These are phyloP conservation scores for Lutraria rhynchaena DNA, from an alignment of 1,140 invertebrate species.

Conservation along the genomic window DNA sequence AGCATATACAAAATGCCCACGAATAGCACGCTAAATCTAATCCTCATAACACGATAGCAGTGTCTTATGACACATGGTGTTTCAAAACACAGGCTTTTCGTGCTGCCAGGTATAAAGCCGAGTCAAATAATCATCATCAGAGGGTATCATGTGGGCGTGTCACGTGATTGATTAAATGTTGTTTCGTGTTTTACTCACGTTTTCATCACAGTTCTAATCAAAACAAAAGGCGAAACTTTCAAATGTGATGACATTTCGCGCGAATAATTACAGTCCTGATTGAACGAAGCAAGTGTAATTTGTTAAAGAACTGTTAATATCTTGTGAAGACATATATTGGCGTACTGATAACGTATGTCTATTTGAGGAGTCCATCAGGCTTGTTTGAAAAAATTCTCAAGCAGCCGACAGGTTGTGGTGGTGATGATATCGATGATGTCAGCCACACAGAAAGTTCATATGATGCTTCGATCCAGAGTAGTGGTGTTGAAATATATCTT, in stretches of 20 bases:
- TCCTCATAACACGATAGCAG: too few relatives aligned
- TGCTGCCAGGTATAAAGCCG: too few relatives aligned
- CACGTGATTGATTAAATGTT: too few relatives aligned
- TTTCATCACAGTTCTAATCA: conserved; percentile 39
- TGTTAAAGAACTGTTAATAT: conserved; percentile 61
- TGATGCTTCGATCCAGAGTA: background rate
- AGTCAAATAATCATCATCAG: too few relatives aligned
- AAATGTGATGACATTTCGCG: conserved; percentile 22
- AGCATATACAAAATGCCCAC: too few relatives aligned
- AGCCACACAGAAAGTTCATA: background rate
- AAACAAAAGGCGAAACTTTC: conserved; percentile 50
- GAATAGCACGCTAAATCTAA: too few relatives aligned
- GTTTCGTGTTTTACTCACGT: conserved; percentile 26
- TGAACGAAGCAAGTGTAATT: conserved; percentile 58
- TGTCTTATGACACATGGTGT: too few relatives aligned
- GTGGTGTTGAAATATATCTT: background rate
- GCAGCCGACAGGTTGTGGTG: too few relatives aligned
- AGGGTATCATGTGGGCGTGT: too few relatives aligned
- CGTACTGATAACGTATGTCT: conserved; percentile 18
- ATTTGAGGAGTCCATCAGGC: too few relatives aligned
- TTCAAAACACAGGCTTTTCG: too few relatives aligned
- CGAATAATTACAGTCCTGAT: conserved; percentile 53
- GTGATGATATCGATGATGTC: background rate
- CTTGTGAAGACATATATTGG: conserved; percentile 18
- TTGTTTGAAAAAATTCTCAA: too few relatives aligned